phyloP scores from a whole-genome alignment of 2,888 invertebrate genomes.

The Globia sparganii region DNA sequence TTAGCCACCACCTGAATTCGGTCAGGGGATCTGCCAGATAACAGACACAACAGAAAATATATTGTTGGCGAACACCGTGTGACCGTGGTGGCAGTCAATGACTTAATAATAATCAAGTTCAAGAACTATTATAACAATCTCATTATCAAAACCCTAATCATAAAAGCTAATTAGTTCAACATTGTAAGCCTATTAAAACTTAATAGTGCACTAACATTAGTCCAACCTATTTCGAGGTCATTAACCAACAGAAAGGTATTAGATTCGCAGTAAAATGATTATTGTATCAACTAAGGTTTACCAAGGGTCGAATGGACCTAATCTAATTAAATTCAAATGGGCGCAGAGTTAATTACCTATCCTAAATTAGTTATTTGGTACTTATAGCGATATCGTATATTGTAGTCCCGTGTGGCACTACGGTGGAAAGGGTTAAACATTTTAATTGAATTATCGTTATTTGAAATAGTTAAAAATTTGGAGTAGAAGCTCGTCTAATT shows the following conservation, averaged over 20 bases:
- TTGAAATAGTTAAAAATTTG: neutral
- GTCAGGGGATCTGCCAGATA: too few species aligned
- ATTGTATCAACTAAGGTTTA: slow-evolving; percentile 51
- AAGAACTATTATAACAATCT: slow-evolving; percentile 2
- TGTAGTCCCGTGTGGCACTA: slow-evolving; percentile 3
- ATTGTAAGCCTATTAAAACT: slow-evolving; percentile 33
- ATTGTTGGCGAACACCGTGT: too few species aligned
- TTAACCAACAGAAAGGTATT: slow-evolving; percentile 38
- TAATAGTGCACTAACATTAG: slow-evolving; percentile 42
- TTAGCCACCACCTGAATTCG: too few species aligned
- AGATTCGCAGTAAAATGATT: slow-evolving; percentile 57
- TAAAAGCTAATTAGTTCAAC: slow-evolving; percentile 21
- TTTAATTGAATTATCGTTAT: slow-evolving; percentile 14
- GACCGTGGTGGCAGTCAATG: too few species aligned
- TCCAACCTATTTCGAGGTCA: slow-evolving; percentile 37
- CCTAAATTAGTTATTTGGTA: slow-evolving; percentile 46
- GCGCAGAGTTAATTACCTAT: slow-evolving; percentile 48
- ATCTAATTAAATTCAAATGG: slow-evolving; percentile 54
- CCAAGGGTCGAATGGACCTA: slow-evolving; percentile 49
- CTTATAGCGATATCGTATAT: slow-evolving; percentile 14
- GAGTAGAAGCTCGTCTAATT: neutral
- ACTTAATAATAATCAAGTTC: neutral
- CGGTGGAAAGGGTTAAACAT: neutral
- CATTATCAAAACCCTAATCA: slow-evolving; percentile 3
- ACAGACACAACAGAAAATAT: too few species aligned